Base-by-base conservation (phyloP, 1,140 invertebrate genomes). In the Elysia chlorotica region DNA sequence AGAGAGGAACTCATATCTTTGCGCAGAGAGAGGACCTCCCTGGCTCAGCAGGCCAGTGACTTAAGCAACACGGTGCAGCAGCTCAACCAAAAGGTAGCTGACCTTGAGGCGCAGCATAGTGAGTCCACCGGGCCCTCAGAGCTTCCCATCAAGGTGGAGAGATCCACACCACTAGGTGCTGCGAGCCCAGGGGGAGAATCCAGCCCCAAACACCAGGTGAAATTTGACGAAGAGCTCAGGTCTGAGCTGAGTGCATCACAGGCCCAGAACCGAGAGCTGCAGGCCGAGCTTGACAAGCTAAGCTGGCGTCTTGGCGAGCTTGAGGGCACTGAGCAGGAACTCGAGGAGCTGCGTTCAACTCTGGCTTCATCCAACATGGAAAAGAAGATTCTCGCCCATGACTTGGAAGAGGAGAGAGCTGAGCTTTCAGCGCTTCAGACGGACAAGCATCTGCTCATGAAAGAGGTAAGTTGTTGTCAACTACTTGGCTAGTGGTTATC, bases 251-350 rank as follows among this genome's bases (percentile, higher is more conserved):
- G 72, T n/a, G 36, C 25, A 3, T 69, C 65, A 62, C 74, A 76
- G 56, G 75, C 78, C 59, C 75, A 75, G 35, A 76, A 74, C 33
- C 71, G 77, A 48, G 59, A 36, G 14, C 48, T 79, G 59, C 79
- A 75, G 59, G 71, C 79, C 25, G 72, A 83, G 73, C 78, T 77
- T 54, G 80, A 81, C 37, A 78, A 80, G 6, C 62, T 84, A 10
- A 78, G 79, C 28, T 84, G 83, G 84, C 82, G 79, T 54, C 66
- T 85, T 56, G 82, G 83, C 56, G 84, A 85, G 66, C 41, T 83
- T 1, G 30, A 57, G 53, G 76, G 76, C 19, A 38, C 78, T 23
- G 83, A 85, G 59, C 79, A 84, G 68, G 84, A 85, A 31, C 63
- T 84, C 25, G 75, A 79, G 38, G 74, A 79, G 56, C 65, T 79